Conservation (phyloP, 2,113 vertebrate species). For the Tychaedon coryphoeus region DNA sequence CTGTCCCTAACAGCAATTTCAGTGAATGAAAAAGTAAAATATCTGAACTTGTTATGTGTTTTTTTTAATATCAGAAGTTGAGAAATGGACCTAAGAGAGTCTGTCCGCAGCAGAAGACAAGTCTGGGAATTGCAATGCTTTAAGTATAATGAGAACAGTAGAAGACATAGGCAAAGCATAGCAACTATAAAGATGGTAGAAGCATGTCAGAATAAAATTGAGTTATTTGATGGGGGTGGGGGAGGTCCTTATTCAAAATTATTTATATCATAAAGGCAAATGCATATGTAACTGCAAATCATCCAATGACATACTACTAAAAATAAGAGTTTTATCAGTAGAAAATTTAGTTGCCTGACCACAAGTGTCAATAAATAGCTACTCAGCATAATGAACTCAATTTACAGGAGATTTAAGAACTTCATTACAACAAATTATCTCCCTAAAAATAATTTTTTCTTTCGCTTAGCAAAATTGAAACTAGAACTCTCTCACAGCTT, state of each 20-base stretch:
- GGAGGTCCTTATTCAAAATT: background rate
- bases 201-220: background rate
- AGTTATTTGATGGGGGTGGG: background rate
- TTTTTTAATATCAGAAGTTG: background rate
- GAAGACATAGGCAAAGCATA: background rate
- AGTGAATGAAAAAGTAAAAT: background rate
- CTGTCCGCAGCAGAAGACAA: background rate
- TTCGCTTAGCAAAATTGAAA: background rate
- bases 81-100: background rate
- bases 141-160: background rate
- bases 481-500: background rate
- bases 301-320: background rate
- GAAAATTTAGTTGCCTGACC: background rate
- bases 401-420: background rate
- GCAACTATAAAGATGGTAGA: background rate
- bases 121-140: background rate
- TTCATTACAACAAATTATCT: background rate
- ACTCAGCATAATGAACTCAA: background rate
- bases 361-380: background rate
- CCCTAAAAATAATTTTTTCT: background rate
- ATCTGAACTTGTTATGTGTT: background rate
- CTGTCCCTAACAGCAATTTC: background rate
- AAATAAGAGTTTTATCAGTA: background rate
- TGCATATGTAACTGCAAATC: background rate
- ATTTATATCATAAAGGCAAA: background rate